Base-by-base conservation (phyloP, 1,140 invertebrate genomes). In the Zaprionus inermis region DNA sequence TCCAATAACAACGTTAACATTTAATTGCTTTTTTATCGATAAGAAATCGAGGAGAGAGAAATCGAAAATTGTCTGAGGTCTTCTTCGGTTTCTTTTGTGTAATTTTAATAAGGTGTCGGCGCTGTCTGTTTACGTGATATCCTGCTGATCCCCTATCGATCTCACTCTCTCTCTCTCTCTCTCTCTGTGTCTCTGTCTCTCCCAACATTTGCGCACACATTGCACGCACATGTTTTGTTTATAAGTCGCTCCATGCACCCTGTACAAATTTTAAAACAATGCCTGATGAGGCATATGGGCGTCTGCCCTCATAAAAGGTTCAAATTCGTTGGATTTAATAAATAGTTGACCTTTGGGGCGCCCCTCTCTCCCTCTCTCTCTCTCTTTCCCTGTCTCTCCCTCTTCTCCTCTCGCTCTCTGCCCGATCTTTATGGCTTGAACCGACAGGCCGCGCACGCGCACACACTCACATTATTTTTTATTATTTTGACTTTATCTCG, bases 401-500 rank as follows among this genome's bases (percentile, higher is more conserved):
- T 55, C 16, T 54, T 34, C 14, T 3, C 12, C 28, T 34, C 14
- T 3, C 12, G 18, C 12, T 20, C n/a, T 65, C 60, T 51, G 20
- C 58, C 11, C 11, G 36, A 55, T 65, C 54, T 57, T 46, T 67
- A 46, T 57, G 30, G 28, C 20, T 67, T n/a, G 34, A n/a, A 12
- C 59, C 51, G 34, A 52, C 46, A 70, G 55, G 30, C 41, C 52
- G 66, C 63, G 69, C 69, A 74, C 72, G 72, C 72, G 72, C 66
- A 69, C 32, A 56, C 57, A 41, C 49, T 68, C 76, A 65, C 76
- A 82, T 79, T 69, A 78, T 84, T 76, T 83, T 83, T 83, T 79
- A 83, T 85, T 84, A 80, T 84, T 84, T 84, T 84, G 81, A 84
- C 81, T 84, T 70, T 74, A 84, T 84, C 66, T 63, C 58, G 65